A percentile compares a stretch with the other conserved stretches of the same genome.
Conservation (phyloP, 1,140 invertebrate genomes). For the Paraescarpia echinospica region DNA sequence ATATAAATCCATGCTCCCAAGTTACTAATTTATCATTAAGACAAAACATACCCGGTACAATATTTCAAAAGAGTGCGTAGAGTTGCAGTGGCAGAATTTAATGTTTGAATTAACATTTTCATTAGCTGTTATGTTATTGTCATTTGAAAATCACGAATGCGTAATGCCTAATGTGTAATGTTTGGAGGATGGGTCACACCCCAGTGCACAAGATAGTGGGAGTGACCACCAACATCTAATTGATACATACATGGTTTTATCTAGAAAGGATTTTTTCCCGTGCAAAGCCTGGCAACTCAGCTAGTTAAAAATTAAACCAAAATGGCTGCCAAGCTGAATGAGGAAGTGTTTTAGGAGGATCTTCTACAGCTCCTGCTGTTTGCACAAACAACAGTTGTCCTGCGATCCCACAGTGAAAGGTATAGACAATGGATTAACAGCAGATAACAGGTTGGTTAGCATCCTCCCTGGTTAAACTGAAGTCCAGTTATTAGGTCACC, state of each 20-base stretch:
- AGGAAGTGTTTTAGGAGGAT: not conserved
- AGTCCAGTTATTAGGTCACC: not conserved
- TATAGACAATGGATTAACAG: not conserved
- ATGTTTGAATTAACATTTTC: not conserved
- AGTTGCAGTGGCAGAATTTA: too few relatives aligned
- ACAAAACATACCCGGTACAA: too few relatives aligned
- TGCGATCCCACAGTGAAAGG: not conserved
- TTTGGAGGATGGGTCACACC: too few relatives aligned
- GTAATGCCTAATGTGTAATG: too few relatives aligned
- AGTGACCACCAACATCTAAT: too few relatives aligned
- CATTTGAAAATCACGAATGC: too few relatives aligned
- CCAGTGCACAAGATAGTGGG: too few relatives aligned
- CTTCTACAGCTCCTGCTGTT: not conserved
- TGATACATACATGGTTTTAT: too few relatives aligned
- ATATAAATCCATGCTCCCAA: not conserved
- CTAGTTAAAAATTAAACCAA: not conserved
- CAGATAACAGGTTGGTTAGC: not conserved
- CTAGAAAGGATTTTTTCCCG: too few relatives aligned
- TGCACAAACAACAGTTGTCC: not conserved
- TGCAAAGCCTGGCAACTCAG: too few relatives aligned
- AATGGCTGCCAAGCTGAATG: not conserved
- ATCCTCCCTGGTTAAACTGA: not conserved
- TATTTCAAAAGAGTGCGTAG: too few relatives aligned
- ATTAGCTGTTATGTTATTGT: too few relatives aligned
- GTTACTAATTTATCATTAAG: not conserved